A percentile compares a stretch with the other conserved stretches of the same genome.
Conservation (phyloP, 2,888 invertebrate species). For the Drosophila parthenogenetica region DNA sequence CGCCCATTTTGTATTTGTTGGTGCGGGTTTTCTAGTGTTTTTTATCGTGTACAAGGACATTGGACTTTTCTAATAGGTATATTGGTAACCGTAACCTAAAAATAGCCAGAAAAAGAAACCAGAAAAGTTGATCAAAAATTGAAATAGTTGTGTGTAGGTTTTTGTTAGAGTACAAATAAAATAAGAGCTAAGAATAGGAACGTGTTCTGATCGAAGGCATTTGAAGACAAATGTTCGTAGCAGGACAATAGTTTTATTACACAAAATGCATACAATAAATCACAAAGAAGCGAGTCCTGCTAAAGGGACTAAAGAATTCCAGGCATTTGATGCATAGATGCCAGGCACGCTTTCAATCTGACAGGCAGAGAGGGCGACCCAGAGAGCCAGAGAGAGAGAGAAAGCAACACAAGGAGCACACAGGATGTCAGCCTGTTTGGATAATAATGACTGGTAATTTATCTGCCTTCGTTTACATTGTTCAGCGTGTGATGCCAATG, state of each 20-base stretch:
- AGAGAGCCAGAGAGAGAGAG: background rate
- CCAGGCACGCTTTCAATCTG: constrained; percentile 56
- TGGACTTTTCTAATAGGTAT: constrained; percentile 64
- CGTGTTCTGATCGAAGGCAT: background rate
- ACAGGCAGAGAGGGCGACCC: background rate
- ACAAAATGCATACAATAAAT: constrained; percentile 64
- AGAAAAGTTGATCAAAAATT: constrained; percentile 39
- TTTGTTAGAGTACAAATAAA: constrained; percentile 10
- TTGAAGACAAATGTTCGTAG: constrained; percentile 26
- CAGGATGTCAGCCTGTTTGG: constrained; percentile 67
- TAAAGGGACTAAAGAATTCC: constrained; percentile 47
- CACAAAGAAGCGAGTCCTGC: constrained; percentile 21
- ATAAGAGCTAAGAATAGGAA: constrained; percentile 3
- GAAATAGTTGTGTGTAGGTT: constrained; percentile 9
- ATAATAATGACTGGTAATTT: constrained; percentile 80
- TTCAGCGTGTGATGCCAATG: constrained; percentile 24
- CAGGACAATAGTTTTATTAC: constrained; percentile 40
- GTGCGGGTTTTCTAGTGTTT: constrained; percentile 11
- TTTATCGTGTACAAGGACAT: constrained; percentile 43
- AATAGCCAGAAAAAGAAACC: constrained; percentile 52
- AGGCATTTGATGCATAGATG: constrained; percentile 66
- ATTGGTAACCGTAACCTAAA: constrained; percentile 76
- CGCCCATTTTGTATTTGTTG: constrained; percentile 23
- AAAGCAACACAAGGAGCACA: constrained; percentile 15
- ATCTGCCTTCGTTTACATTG: constrained; percentile 79